Conservation (phyloP, 2,113 vertebrate genomes). For the Ochotona princeps region DNA sequence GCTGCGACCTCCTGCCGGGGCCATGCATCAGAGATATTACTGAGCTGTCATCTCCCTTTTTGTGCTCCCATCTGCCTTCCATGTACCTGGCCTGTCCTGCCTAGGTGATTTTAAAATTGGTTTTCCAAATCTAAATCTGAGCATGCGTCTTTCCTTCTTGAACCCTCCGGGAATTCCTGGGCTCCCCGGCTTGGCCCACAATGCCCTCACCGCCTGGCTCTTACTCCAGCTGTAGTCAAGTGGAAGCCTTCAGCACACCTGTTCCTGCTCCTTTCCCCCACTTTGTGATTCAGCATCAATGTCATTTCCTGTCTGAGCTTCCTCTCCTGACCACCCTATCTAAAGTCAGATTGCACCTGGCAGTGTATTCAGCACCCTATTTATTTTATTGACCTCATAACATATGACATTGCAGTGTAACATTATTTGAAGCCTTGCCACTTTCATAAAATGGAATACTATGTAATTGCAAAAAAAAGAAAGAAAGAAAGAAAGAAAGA, state of each 20-base stretch:
- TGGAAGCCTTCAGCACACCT: background rate
- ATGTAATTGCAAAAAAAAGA: constrained; percentile 11
- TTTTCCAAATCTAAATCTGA: background rate
- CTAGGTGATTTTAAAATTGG: no score
- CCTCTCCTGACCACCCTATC: constrained; percentile 17
- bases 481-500: no score
- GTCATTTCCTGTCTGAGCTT: constrained; percentile 44
- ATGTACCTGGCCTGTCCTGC: background rate
- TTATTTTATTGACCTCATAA: constrained; percentile 43
- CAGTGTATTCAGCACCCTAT: constrained; percentile 30
- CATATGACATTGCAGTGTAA: background rate
- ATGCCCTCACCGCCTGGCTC: background rate
- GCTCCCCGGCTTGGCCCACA: background rate
- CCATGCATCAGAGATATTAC: background rate
- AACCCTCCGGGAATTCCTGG: background rate
- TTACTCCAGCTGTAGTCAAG: background rate
- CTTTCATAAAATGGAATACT: background rate
- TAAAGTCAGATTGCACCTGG: background rate
- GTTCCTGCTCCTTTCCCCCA: background rate
- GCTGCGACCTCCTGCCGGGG: background rate
- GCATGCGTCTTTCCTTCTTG: background rate
- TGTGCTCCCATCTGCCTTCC: background rate
- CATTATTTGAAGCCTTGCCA: constrained; percentile 40
- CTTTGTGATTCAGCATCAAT: background rate
- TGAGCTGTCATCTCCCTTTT: background rate